Percentiles rank a stretch among this genome's conserved stretches.
These are phyloP conservation scores for Amphiprion ocellaris DNA, from an alignment of 2,113 vertebrate genomes.

Conservation along the genomic window DNA sequence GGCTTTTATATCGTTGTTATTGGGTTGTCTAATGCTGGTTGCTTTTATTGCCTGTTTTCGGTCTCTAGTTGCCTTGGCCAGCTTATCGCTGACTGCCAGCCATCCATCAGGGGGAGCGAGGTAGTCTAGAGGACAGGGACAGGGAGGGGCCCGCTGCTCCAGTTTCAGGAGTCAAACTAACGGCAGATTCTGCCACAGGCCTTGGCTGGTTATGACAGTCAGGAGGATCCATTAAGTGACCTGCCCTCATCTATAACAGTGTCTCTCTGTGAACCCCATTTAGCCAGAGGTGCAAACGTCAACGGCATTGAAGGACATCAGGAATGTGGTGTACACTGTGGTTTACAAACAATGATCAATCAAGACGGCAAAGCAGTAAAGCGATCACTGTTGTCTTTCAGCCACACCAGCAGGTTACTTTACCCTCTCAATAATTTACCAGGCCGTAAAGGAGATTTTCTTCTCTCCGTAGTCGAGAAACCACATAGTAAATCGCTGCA, in stretches of 20 bases:
- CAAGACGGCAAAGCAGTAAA: slow-evolving; percentile 1
- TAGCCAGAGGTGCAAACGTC: slow-evolving; percentile 46
- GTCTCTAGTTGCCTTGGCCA: slow-evolving; percentile 62
- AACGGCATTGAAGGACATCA: slow-evolving; percentile 54
- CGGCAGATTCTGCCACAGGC: slow-evolving; percentile 62
- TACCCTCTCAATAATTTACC: slow-evolving; percentile 33
- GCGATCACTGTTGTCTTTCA: slow-evolving; percentile 20
- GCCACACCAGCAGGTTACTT: slow-evolving; percentile 10
- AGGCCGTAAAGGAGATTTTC: slow-evolving; percentile 1
- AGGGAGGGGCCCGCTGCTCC: slow-evolving; percentile 59
- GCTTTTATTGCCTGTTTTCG: slow-evolving; percentile 45
- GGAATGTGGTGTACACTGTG: slow-evolving; percentile 26
- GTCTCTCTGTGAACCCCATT: slow-evolving; percentile 55
- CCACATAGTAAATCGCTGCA: neutral
- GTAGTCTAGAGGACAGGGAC: slow-evolving; percentile 66
- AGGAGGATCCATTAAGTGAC: slow-evolving; percentile 58
- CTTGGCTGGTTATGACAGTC: slow-evolving; percentile 66
- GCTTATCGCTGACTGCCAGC: slow-evolving; percentile 46
- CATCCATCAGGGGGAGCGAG: slow-evolving; percentile 56
- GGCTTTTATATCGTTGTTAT: slow-evolving; percentile 6
- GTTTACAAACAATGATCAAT: slow-evolving; percentile 45
- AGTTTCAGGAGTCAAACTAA: slow-evolving; percentile 66
- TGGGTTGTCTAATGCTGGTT: slow-evolving; percentile 21
- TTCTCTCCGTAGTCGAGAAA: slow-evolving; percentile 2
- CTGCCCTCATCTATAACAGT: slow-evolving; percentile 53